phyloP scores from a whole-genome alignment of 2,888 invertebrate genomes.

The Tanypteryx hageni region DNA sequence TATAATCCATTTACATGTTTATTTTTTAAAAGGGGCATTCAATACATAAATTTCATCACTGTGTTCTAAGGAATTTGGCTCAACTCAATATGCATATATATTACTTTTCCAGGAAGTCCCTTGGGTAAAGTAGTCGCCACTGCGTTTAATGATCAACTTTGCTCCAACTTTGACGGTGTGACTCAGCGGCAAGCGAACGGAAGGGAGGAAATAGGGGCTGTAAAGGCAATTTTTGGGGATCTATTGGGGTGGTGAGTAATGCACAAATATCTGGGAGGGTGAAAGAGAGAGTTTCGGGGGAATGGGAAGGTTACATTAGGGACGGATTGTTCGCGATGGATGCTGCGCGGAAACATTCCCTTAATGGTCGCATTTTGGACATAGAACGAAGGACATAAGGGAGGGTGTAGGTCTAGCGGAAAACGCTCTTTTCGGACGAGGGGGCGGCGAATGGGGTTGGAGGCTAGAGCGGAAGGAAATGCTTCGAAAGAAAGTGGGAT shows the following conservation, averaged over 20 bases:
- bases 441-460: not conserved
- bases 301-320: not conserved
- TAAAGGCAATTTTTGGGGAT: not conserved
- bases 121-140: not conserved
- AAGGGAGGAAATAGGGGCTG: not conserved
- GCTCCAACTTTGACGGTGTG: not conserved
- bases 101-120: not conserved
- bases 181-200: not conserved
- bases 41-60: not conserved
- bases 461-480: not conserved
- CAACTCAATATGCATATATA: conserved; percentile 10
- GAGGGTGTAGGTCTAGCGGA: not conserved
- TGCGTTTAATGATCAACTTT: not conserved
- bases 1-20: too few species aligned
- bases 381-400: not conserved
- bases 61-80: not conserved
- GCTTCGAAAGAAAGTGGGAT: too few species aligned
- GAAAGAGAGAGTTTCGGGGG: not conserved
- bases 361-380: not conserved
- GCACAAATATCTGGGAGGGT: not conserved
- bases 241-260: conserved; percentile 13
- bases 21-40: not conserved
- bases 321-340: not conserved
- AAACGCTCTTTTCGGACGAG: conserved; percentile 1
- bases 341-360: conserved; percentile 22